phyloP scores from a whole-genome alignment of 1,140 invertebrate species.

The Conus ventricosus region DNA sequence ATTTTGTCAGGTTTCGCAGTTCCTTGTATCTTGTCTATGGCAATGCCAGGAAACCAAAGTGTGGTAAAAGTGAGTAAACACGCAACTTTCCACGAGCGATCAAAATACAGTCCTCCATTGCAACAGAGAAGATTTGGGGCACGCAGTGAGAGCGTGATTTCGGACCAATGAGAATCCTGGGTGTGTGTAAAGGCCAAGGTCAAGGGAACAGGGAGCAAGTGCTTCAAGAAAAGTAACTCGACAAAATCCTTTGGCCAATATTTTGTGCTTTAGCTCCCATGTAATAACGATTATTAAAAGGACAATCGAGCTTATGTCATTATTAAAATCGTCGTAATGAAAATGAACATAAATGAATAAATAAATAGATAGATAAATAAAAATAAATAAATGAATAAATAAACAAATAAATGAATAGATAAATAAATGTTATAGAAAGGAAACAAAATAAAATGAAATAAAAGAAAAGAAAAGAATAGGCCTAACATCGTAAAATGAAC shows the following conservation, averaged over 20 bases:
- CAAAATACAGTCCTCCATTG: conserved; percentile 31
- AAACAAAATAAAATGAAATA: too few relatives aligned
- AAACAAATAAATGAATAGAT: too few relatives aligned
- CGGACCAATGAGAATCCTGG: conserved; percentile 24
- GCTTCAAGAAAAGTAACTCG: neutral
- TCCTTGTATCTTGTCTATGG: conserved; percentile 35
- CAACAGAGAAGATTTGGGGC: neutral
- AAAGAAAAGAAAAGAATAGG: neutral
- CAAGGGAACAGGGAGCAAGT: neutral
- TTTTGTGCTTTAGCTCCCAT: neutral
- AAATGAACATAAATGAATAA: too few relatives aligned
- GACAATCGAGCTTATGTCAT: too few relatives aligned
- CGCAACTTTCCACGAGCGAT: neutral
- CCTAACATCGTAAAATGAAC: neutral
- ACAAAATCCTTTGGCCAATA: neutral
- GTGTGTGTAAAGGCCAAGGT: neutral
- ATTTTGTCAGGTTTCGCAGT: conserved; percentile 34
- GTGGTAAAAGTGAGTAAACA: conserved; percentile 1
- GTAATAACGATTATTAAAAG: too few relatives aligned
- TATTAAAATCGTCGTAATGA: too few relatives aligned
- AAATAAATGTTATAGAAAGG: too few relatives aligned
- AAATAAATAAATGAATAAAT: too few relatives aligned
- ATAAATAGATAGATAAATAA: too few relatives aligned
- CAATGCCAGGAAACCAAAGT: conserved; percentile 33
- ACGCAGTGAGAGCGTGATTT: conserved; percentile 23